phyloP scores from a whole-genome alignment of 2,888 invertebrate genomes.

The Pyrrhia umbra region DNA sequence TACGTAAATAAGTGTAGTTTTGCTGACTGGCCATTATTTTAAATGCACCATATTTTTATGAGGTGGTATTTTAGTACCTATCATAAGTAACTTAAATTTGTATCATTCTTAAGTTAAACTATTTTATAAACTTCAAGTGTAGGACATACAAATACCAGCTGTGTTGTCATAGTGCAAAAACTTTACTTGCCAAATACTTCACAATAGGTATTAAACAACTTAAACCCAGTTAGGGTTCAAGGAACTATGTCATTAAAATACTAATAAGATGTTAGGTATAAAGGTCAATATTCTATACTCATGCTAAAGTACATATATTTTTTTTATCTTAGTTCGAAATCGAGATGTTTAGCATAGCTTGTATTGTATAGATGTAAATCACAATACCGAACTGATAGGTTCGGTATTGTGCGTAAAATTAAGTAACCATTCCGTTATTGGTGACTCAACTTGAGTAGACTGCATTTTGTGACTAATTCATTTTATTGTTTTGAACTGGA shows the following conservation, averaged over 20 bases:
- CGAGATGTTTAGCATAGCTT: conserved; percentile 24
- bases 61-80: not conserved
- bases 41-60: not conserved
- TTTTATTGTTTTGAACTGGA: conserved; percentile 13
- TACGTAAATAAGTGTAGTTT: no score
- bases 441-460: conserved; percentile 23
- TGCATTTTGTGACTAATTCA: conserved; percentile 31
- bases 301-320: conserved; percentile 4
- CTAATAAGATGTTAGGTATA: conserved; percentile 6
- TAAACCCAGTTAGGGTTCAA: not conserved
- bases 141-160: no score
- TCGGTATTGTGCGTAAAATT: conserved; percentile 24
- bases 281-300: conserved; percentile 25
- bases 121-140: no score
- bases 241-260: conserved; percentile 21
- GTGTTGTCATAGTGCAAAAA: not conserved
- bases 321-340: conserved; percentile 34
- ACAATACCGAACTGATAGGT: conserved; percentile 25
- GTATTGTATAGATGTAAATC: conserved; percentile 25
- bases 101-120: no score
- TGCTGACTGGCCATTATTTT: not conserved
- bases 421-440: conserved; percentile 7
- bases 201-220: not conserved
- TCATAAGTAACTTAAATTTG: no score
- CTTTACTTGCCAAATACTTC: not conserved